These are phyloP conservation scores for Tyria jacobaeae DNA, from an alignment of 2,888 invertebrate species.

Conservation along the genomic window DNA sequence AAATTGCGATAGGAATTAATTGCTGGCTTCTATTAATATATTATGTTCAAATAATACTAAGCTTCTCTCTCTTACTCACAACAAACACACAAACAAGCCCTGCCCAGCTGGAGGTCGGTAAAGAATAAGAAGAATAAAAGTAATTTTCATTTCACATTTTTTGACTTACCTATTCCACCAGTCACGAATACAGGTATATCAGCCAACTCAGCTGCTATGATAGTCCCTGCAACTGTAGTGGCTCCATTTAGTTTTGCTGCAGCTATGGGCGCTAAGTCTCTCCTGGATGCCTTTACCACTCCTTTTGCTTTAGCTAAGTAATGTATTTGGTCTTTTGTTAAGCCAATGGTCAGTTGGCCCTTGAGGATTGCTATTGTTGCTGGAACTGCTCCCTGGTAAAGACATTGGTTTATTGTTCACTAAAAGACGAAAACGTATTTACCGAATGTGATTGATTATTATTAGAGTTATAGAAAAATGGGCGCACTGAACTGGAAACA, in stretches of 20 bases:
- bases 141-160: too few species aligned
- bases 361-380: slow-evolving; percentile 96
- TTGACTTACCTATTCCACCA: slow-evolving; percentile 89
- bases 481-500: too few species aligned
- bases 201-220: slow-evolving; percentile 92
- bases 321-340: slow-evolving; percentile 88
- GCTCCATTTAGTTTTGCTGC: slow-evolving; percentile 93
- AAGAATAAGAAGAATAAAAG: too few species aligned
- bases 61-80: too few species aligned
- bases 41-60: too few species aligned
- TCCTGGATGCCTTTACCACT: slow-evolving; percentile 93
- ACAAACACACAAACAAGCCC: too few species aligned
- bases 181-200: slow-evolving; percentile 98
- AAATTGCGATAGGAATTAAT: too few species aligned
- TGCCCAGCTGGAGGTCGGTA: too few species aligned
- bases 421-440: too few species aligned
- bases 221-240: slow-evolving; percentile 98
- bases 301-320: slow-evolving; percentile 86
- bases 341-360: slow-evolving; percentile 94
- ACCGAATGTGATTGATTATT: too few species aligned
- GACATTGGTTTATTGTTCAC: neutral
- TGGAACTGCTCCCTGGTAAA: slow-evolving; percentile 91
- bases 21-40: too few species aligned
- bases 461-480: too few species aligned
- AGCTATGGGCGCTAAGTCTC: slow-evolving; percentile 93